Evolutionary conservation across 2,888 invertebrate genomes (phyloP), one percentile per base, ranked within the genome.

Genomic region (Agapostemon virescens): DNA sequence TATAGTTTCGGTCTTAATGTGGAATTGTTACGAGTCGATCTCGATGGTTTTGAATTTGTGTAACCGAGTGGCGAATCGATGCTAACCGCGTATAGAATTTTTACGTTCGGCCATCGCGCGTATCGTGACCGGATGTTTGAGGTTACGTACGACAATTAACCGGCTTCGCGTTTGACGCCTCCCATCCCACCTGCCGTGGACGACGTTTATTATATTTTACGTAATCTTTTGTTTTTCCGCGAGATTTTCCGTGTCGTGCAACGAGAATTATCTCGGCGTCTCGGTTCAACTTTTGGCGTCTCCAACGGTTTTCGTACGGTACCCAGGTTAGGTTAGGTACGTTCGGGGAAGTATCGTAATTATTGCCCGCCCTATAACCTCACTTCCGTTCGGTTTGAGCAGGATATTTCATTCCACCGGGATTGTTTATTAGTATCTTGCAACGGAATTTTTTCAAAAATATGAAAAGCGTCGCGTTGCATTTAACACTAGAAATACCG

Each of bases 301-400:
- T 55, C 58, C 64, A 40, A 64, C 70, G 36, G 70, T 70, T 74
- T 79, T 68, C 42, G 26, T 38, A 36, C 26, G 17, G 40, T 15
- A 15, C 30, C 13, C 17, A 70, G 70, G 74, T 81, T 81, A 81
- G 74, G 81, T 81, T 80, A 42, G 58, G 30, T 5, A 45, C 55
- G 55, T 40, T 68, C 26, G 38, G 36, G 13, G 36, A 26, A 45
- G 42, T n/a, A 36, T 33, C 58, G 73, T 66, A 55, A 20, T 71
- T 66, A 23, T 69, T 23, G 11, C 58, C 26, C 64, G 58, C 58
- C 26, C 26, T 6, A 45, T 30, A 63, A 73, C 55, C 42, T 71
- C 20, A 17, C 64, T 42, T 68, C 38, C 40, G n/a, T 5, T 52
- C 6, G 20, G 11, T 26, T 11, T 17, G 33, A 52, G 9, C n/a